These are phyloP conservation scores for Dexiosoma caninum DNA, from an alignment of 2,888 invertebrate genomes.

Conservation along the genomic window DNA sequence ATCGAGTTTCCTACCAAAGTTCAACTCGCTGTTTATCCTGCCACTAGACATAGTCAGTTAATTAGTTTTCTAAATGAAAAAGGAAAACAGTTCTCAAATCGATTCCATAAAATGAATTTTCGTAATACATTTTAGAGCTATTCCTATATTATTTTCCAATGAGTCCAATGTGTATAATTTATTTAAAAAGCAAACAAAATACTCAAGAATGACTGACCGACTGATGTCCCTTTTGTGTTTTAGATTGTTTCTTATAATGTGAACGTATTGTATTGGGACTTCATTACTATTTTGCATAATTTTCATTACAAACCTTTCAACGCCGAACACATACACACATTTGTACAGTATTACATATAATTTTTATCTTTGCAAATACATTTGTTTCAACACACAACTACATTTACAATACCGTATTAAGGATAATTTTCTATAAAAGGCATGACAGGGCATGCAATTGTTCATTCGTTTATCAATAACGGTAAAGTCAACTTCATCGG, in stretches of 20 bases:
- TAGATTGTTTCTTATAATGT: too few relatives aligned
- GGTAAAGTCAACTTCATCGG: constrained; percentile 26
- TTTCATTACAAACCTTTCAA: constrained; percentile 55
- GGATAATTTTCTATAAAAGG: constrained; percentile 64
- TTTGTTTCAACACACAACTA: constrained; percentile 26
- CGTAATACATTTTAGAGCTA: too few relatives aligned
- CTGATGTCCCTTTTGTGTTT: too few relatives aligned
- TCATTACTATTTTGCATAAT: constrained; percentile 66
- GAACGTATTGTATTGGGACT: too few relatives aligned
- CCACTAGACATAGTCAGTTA: too few relatives aligned
- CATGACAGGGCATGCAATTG: constrained; percentile 62
- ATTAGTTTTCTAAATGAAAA: too few relatives aligned
- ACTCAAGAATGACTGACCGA: neutral
- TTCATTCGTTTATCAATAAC: constrained; percentile 65
- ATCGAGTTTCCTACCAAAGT: too few relatives aligned
- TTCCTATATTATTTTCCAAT: neutral
- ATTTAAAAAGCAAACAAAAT: neutral
- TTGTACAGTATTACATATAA: constrained; percentile 2
- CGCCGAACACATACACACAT: constrained; percentile 5
- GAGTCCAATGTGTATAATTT: constrained; percentile 2
- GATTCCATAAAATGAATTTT: too few relatives aligned
- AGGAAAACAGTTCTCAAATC: too few relatives aligned
- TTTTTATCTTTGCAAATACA: constrained; percentile 28
- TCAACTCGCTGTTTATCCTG: too few relatives aligned
- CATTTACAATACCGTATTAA: constrained; percentile 32